Base-by-base conservation (phyloP, 1,140 invertebrate genomes). In the Cheumatopsyche charites region DNA sequence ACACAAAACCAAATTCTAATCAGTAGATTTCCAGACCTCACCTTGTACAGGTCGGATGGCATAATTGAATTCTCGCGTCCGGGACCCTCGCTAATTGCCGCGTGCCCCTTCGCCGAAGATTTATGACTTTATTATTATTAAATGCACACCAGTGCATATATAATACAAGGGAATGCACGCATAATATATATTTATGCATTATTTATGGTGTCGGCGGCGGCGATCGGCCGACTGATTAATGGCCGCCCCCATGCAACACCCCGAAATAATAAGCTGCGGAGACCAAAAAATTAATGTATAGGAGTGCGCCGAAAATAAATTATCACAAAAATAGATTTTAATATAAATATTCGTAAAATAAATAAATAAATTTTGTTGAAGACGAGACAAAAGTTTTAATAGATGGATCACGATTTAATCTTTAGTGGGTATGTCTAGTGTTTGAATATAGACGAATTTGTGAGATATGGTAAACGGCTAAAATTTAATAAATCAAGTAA, bases 81-180 rank as follows among this genome's bases (percentile, higher is more conserved):
- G 55, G 19, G 17, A 9, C 47, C 1, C 6, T 52, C 55, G 55
- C 66, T 68, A 55, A 68, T 68, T 68, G 66, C 49, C 23, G 47
- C 19, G 66, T 63, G 9, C 29, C 3, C 21, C 55, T 19, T 23
- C 9, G 7, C 11, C 36, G 29, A 55, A 68, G 66, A 68, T 68
- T 68, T 68, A 68, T 68, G 66, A 68, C 66, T 68, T 68, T 68
- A 68, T 68, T 68, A 68, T 68, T 52, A 68, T 52, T 58, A 58
- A 21, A 58, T 9, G 29, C 29, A 36, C 29, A 36, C 29, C 3
- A 4, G 3, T 9, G 29, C 29, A 36, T 36, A 9, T 9, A 36
- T 36, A 36, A 36, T 36, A 36, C 29, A n/a, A n/a, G n/a, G n/a
- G 29, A 36, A 36, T 36, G 29, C 29, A 36, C 29, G 29, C 29